phyloP scores from a whole-genome alignment of 2,797 vertebrate species.

The Lophotriccus pileatus region DNA sequence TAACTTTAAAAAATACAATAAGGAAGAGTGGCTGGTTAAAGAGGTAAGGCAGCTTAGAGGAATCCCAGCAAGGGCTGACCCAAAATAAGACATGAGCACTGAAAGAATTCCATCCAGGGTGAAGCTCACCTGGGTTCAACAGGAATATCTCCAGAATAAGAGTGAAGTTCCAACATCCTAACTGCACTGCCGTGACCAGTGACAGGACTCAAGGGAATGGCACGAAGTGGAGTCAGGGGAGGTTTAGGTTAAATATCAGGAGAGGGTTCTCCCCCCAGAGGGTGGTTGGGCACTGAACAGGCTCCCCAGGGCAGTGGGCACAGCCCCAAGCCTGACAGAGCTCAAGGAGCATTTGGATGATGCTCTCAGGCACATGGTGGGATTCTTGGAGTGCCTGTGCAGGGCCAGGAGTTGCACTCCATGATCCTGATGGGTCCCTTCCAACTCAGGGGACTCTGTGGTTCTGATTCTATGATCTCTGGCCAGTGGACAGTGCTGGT shows the following conservation, averaged over 20 bases:
- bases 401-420: background rate
- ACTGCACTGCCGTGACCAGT: background rate
- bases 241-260: background rate
- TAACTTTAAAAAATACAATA: background rate
- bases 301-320: background rate
- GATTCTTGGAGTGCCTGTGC: background rate
- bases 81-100: background rate
- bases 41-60: background rate
- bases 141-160: background rate
- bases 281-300: background rate
- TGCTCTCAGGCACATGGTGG: background rate
- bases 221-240: background rate
- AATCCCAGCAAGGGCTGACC: background rate
- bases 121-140: background rate
- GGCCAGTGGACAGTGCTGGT: background rate
- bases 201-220: background rate
- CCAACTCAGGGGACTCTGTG: background rate
- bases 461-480: background rate
- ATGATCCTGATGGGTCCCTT: background rate
- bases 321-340: background rate
- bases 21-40: background rate
- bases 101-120: background rate
- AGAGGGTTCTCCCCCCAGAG: background rate
- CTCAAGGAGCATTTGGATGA: background rate
- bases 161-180: background rate